A percentile compares a stretch with the other conserved stretches of the same genome.
Conservation (phyloP, 92 coral and sea anemone species). For the Hydrozoanthus gracilis region DNA sequence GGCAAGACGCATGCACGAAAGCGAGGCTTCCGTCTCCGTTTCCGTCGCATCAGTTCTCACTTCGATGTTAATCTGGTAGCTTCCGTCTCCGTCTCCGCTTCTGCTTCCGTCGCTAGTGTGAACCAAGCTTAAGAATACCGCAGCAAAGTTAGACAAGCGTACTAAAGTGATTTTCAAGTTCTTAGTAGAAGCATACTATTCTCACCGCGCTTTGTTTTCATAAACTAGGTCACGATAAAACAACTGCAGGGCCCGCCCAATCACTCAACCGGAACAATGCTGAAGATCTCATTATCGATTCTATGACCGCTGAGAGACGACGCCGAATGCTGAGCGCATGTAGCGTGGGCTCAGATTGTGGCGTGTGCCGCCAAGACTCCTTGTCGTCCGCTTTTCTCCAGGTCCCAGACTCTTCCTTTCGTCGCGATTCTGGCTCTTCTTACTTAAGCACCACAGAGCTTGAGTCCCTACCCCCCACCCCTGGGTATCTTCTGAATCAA, state of each 20-base stretch:
- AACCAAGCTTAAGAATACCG: no score
- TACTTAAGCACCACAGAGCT: conserved; percentile 60
- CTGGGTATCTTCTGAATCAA: conserved; percentile 6
- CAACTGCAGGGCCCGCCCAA: not conserved
- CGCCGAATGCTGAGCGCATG: conserved; percentile 11
- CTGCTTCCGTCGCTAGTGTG: no score
- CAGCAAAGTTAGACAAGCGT: no score
- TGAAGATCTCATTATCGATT: not conserved
- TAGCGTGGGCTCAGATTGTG: conserved; percentile 38
- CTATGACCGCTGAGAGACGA: conserved; percentile 2
- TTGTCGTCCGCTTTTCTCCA: conserved; percentile 25
- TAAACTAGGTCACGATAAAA: not conserved
- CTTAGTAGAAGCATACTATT: no score
- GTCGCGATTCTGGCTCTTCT: conserved; percentile 54
- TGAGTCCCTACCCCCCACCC: conserved; percentile 67
- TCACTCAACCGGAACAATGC: not conserved
- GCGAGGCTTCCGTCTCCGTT: no score
- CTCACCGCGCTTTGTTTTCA: not conserved
- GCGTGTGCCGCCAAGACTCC: conserved; percentile 34
- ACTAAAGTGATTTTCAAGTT: no score
- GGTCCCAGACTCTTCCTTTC: conserved; percentile 36
- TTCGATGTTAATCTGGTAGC: no score
- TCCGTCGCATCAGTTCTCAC: no score
- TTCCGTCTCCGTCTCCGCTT: no score
- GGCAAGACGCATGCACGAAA: no score